Evolutionary conservation across 30 jellyfish, hydroid and myxozoan species (phyloP), one percentile per base, ranked within the genome.

Genomic region (Clytia hemisphaerica): DNA sequence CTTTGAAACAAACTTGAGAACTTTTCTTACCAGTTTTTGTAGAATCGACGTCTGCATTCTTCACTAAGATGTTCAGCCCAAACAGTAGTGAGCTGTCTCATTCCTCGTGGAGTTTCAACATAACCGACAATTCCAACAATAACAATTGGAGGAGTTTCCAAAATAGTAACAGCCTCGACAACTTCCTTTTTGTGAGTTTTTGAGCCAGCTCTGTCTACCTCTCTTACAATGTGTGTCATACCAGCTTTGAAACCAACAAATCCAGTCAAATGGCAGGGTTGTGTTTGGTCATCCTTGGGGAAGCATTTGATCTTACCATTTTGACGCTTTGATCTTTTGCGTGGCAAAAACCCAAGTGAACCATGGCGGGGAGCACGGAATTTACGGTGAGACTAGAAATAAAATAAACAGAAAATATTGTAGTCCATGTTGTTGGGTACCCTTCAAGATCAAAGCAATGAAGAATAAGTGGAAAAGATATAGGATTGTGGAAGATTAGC

Each of bases 51-150:
- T 24, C 61, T 71, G 93, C 99, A 93, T 71, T 93, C 99, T 44
- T 93, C 97, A 54, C 99, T 80, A 37, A 93, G 87, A 82, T 93
- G 99, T 48, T 93, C 96, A 10, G 99, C 99, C 99, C 99, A 93
- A 46, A 93, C 57, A 2, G 95, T 78, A 21, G 99, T 84, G 19
- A 93, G 82, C 63, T 93, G 99, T 31, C 97, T 76, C 47, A 79
- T 81, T 19, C 99, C 99, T 62, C 95, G 93, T 45, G 99, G 99
- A 16, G 99, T 93, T 72, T 93, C 99, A 30, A 93, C 88, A 61
- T 93, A 93, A 16, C 99, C 99, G 66, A 93, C 94, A 72, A 93
- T 67, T 48, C 99, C 99, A 65, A 93, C 97, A 19, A 82, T 90
- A 27, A 80, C 93, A 49, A 93, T 73, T 55, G 97, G 99, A 3